A percentile compares a stretch with the other conserved stretches of the same genome.
Conservation (phyloP, 2,888 invertebrate species). For the Sepioteuthis lessoniana region DNA sequence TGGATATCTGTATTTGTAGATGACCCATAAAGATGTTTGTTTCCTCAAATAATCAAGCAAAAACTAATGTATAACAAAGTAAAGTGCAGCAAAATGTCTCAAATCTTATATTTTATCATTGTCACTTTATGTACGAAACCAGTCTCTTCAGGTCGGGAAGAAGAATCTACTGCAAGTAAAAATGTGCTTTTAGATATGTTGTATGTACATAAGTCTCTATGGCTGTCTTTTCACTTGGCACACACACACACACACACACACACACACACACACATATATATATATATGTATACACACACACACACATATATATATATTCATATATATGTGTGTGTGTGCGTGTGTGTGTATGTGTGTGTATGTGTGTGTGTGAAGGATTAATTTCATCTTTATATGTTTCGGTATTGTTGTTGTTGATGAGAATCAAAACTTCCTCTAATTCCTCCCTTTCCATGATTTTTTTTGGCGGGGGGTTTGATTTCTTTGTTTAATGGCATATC, state of each 20-base stretch:
- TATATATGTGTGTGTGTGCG: neutral
- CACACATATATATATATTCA: neutral
- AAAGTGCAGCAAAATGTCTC: neutral
- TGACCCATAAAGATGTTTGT: neutral
- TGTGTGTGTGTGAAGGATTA: too few species aligned
- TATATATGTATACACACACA: too few species aligned
- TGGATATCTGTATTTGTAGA: neutral
- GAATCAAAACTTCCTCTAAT: too few species aligned
- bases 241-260: too few species aligned
- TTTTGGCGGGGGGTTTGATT: too few species aligned
- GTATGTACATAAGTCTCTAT: too few species aligned
- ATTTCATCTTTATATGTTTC: too few species aligned
- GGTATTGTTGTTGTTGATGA: too few species aligned
- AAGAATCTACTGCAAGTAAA: neutral
- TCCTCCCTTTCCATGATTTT: too few species aligned
- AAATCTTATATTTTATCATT: neutral
- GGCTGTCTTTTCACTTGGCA: too few species aligned
- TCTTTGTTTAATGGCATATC: too few species aligned
- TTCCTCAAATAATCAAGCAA: neutral
- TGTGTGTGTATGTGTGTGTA: neutral
- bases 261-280: too few species aligned
- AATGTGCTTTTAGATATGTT: neutral
- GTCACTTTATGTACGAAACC: neutral
- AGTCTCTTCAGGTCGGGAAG: neutral
- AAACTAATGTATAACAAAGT: neutral